Conservation (phyloP, 2,888 invertebrate species). For the Choristoneura rosaceana region DNA sequence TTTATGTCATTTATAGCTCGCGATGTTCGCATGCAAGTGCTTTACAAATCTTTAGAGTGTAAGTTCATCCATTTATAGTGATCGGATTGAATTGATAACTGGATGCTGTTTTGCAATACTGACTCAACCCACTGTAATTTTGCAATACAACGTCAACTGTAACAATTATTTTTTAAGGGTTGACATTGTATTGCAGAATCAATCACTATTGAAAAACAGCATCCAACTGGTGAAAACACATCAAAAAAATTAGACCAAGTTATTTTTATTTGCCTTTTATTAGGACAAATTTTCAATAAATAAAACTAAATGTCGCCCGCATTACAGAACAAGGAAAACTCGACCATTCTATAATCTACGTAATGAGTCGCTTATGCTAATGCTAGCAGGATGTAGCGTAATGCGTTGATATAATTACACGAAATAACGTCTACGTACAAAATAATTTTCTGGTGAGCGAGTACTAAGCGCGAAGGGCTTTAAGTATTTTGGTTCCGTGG, state of each 20-base stretch:
- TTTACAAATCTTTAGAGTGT: too few species aligned
- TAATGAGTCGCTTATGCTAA: slow-evolving; percentile 82
- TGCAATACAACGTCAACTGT: too few species aligned
- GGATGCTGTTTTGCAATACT: too few species aligned
- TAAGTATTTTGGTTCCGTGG: slow-evolving; percentile 12
- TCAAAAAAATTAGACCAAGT: too few species aligned
- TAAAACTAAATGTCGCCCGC: neutral
- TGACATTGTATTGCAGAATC: too few species aligned
- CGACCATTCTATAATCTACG: slow-evolving; percentile 67
- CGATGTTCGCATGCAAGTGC: too few species aligned
- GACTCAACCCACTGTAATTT: too few species aligned
- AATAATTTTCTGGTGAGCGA: slow-evolving; percentile 76
- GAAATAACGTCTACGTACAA: slow-evolving; percentile 64
- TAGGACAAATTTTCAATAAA: neutral
- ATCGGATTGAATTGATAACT: too few species aligned
- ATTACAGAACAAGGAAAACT: slow-evolving; percentile 69
- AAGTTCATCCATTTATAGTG: too few species aligned
- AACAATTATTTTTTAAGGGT: too few species aligned
- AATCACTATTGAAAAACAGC: too few species aligned
- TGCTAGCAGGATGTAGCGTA: slow-evolving; percentile 76
- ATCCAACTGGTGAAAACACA: too few species aligned
- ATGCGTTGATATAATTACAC: slow-evolving; percentile 73
- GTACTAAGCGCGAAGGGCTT: slow-evolving; percentile 8
- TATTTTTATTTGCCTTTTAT: neutral
- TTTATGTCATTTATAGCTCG: neutral